Evolutionary conservation across 2,888 invertebrate genomes (phyloP).

Genomic region (Drosophila paramelanica): DNA sequence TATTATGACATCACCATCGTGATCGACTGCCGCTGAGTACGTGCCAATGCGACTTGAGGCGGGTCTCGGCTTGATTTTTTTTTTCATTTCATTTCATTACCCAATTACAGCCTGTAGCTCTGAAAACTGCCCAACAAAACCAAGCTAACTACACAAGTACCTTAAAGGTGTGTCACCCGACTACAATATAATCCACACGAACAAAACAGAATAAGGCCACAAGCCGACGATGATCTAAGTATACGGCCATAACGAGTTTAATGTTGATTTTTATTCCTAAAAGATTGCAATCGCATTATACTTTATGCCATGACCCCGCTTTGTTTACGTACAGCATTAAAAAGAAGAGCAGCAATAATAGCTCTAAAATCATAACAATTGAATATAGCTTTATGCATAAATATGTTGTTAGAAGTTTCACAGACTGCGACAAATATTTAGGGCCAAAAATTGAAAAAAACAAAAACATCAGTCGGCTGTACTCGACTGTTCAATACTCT

Average conservation of each 20-base stretch:
- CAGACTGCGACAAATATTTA: no score
- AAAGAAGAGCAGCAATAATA: neutral
- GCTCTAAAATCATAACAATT: no score
- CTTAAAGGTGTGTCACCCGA: constrained; percentile 28
- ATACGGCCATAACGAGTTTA: constrained; percentile 1
- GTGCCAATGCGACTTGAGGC: constrained; percentile 33
- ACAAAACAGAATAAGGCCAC: neutral
- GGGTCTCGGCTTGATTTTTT: constrained; percentile 19
- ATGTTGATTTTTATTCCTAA: neutral
- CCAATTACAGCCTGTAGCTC: constrained; percentile 5
- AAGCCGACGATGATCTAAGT: constrained; percentile 11
- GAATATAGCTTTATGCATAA: no score
- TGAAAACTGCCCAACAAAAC: constrained; percentile 21
- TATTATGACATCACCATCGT: constrained; percentile 44
- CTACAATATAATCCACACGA: constrained; percentile 3
- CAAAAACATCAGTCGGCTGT: no score
- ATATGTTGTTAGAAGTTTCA: no score
- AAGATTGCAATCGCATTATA: neutral
- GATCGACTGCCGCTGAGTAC: constrained; percentile 17
- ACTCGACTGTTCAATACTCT: neutral
- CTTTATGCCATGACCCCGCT: neutral
- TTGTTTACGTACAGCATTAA: neutral
- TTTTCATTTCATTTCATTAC: constrained; percentile 25
- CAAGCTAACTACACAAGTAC: neutral
- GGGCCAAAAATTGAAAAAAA: no score